Conservation (phyloP, 2,113 vertebrate genomes). For the Chunga burmeisteri region DNA sequence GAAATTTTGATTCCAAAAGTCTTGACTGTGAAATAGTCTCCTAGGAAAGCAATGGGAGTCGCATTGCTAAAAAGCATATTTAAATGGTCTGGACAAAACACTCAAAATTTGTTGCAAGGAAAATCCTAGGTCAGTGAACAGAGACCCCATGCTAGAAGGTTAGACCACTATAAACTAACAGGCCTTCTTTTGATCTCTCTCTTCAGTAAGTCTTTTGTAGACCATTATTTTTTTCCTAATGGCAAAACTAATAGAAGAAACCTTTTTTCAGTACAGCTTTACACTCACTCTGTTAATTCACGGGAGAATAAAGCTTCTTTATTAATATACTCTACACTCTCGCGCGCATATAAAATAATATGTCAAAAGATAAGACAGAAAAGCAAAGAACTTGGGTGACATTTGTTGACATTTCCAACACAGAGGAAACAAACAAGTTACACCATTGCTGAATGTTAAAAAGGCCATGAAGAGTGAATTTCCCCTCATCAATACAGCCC, state of each 20-base stretch:
- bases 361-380: slow-evolving; percentile 38
- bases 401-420: slow-evolving; percentile 80
- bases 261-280: background rate
- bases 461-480: slow-evolving; percentile 38
- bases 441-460: slow-evolving; percentile 68
- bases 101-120: background rate
- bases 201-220: background rate
- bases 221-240: background rate
- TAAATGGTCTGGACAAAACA: background rate
- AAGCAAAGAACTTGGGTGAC: slow-evolving; percentile 59
- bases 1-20: background rate
- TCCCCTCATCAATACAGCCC: slow-evolving; percentile 16
- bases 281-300: background rate
- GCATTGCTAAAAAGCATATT: background rate
- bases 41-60: background rate
- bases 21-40: background rate
- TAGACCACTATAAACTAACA: background rate
- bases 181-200: background rate
- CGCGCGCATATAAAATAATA: slow-evolving; percentile 41
- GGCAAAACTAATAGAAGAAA: slow-evolving; percentile 10
- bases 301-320: slow-evolving; percentile 4
- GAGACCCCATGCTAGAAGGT: background rate
- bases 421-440: slow-evolving; percentile 67
- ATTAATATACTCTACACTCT: slow-evolving; percentile 29
- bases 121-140: background rate